These are phyloP conservation scores for Cardiocondyla obscurior DNA, from an alignment of 1,140 invertebrate genomes.

Conservation along the genomic window DNA sequence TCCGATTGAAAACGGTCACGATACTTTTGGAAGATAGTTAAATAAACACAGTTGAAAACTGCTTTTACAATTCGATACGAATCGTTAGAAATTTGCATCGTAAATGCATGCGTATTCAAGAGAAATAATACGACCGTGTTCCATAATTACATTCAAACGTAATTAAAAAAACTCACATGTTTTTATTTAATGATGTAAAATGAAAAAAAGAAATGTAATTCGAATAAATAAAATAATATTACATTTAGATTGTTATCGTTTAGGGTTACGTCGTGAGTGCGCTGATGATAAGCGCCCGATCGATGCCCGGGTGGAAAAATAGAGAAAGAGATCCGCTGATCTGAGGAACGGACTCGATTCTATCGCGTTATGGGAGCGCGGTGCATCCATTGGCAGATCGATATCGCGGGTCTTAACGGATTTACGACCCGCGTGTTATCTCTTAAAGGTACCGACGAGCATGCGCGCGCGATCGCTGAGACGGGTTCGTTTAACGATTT, in stretches of 20 bases:
- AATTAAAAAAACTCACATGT: no score
- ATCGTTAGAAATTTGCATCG: background rate
- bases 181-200: no score
- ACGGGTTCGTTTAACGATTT: slow-evolving; percentile 69
- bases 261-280: slow-evolving; percentile 31
- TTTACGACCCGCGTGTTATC: slow-evolving; percentile 71
- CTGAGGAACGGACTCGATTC: slow-evolving; percentile 60
- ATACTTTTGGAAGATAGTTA: background rate
- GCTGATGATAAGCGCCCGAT: slow-evolving; percentile 42
- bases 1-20: background rate
- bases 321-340: slow-evolving; percentile 28
- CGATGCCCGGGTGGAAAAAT: background rate
- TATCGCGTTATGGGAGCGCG: slow-evolving; percentile 51
- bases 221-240: background rate
- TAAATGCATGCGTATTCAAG: background rate
- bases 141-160: background rate
- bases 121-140: background rate
- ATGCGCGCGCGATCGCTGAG: slow-evolving; percentile 55
- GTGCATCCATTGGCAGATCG: slow-evolving; percentile 66
- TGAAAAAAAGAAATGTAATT: no score
- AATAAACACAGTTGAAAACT: background rate
- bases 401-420: slow-evolving; percentile 69
- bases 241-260: background rate
- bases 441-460: slow-evolving; percentile 69
- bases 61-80: background rate